Percentiles rank a stretch among this genome's conserved stretches.
These are phyloP conservation scores for Iguana delicatissima DNA, from an alignment of 2,797 vertebrate species.

Conservation along the genomic window DNA sequence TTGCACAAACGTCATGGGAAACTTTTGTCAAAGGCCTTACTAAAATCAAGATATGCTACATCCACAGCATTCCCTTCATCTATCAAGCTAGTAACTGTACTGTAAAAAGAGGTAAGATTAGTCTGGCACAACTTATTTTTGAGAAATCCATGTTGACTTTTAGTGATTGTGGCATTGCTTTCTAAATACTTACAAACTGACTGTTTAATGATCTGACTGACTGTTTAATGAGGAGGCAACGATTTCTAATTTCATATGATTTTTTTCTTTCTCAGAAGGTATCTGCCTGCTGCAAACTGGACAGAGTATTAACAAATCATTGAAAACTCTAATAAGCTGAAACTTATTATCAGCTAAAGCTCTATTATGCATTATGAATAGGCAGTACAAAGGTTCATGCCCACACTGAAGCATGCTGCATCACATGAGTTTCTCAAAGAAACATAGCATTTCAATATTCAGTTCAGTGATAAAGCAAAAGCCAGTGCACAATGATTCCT, in stretches of 20 bases:
- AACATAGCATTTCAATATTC: not conserved
- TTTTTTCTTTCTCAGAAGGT: not conserved
- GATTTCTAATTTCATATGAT: not conserved
- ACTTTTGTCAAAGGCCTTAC: no score
- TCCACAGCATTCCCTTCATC: no score
- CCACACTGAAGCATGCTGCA: not conserved
- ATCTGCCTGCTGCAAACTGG: not conserved
- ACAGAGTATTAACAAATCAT: not conserved
- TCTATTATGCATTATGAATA: rapidly evolving
- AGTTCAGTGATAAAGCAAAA: not conserved
- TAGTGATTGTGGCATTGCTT: no score
- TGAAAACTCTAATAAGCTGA: rapidly evolving
- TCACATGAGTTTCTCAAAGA: not conserved
- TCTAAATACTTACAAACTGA: no score
- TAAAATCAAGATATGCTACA: no score
- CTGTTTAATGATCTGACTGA: no score
- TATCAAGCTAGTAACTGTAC: no score
- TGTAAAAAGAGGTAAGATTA: no score
- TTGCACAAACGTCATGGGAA: no score
- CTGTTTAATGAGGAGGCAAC: no score
- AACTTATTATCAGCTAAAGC: rapidly evolving
- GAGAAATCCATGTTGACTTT: no score
- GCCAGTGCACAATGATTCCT: not conserved
- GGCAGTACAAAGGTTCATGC: rapidly evolving
- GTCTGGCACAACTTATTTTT: no score